A percentile compares a stretch with the other conserved stretches of the same genome.
phyloP scores from a whole-genome alignment of 2,888 invertebrate genomes.

The Clusia tigrina region DNA sequence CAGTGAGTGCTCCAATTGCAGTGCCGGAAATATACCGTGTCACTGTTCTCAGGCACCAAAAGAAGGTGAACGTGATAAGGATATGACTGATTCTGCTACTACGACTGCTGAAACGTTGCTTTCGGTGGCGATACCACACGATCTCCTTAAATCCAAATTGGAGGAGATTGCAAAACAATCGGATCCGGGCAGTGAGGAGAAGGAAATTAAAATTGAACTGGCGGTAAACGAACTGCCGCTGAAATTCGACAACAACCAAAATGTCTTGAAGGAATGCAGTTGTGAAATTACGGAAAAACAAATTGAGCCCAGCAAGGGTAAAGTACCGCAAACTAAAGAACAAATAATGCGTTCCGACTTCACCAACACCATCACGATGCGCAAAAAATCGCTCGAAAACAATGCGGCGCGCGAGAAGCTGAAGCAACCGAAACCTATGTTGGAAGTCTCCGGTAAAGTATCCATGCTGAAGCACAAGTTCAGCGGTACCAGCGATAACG shows the following conservation, averaged over 20 bases:
- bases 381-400: slow-evolving; percentile 63
- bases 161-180: slow-evolving; percentile 59
- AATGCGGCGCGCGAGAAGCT: slow-evolving; percentile 57
- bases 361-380: slow-evolving; percentile 63
- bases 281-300: neutral
- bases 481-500: slow-evolving; percentile 33
- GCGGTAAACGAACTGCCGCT: neutral
- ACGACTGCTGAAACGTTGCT: slow-evolving; percentile 41
- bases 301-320: neutral
- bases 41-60: slow-evolving; percentile 35
- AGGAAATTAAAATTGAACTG: slow-evolving; percentile 14
- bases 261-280: slow-evolving; percentile 12
- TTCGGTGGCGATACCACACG: slow-evolving; percentile 51
- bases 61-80: slow-evolving; percentile 31
- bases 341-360: slow-evolving; percentile 63
- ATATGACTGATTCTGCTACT: slow-evolving; percentile 27
- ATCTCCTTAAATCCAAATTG: slow-evolving; percentile 55
- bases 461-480: slow-evolving; percentile 61
- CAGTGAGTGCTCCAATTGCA: slow-evolving; percentile 67
- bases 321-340: slow-evolving; percentile 12
- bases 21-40: slow-evolving; percentile 42
- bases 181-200: slow-evolving; percentile 32
- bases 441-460: slow-evolving; percentile 54
- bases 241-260: slow-evolving; percentile 30
- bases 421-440: slow-evolving; percentile 47